phyloP scores from a whole-genome alignment of 2,113 vertebrate genomes.

The Perca schrenkii region DNA sequence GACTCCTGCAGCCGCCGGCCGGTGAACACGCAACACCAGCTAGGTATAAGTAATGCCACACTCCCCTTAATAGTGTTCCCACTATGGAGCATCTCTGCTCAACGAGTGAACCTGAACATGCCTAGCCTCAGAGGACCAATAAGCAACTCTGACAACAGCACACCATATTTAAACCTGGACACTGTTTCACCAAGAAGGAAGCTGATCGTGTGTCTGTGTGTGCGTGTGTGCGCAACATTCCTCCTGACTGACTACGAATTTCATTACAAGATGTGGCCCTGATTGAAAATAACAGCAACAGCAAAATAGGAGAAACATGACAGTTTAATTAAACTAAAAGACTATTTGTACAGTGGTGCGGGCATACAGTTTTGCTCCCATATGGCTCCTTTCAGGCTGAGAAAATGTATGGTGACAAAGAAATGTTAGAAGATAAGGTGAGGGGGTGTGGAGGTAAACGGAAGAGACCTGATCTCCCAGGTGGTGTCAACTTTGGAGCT shows the following conservation, averaged over 20 bases:
- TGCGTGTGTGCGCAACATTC: conserved; percentile 3
- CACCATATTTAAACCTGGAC: conserved; percentile 34
- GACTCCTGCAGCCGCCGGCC: too few species aligned
- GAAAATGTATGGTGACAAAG: neutral
- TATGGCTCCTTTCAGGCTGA: conserved; percentile 44
- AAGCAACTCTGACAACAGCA: conserved; percentile 32
- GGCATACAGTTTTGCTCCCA: conserved; percentile 45
- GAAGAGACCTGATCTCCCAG: conserved; percentile 41
- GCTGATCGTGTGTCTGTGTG: conserved; percentile 3
- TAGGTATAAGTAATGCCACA: neutral
- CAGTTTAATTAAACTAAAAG: conserved; percentile 73
- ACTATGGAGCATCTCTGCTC: neutral
- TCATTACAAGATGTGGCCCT: conserved; percentile 38
- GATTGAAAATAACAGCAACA: conserved; percentile 66
- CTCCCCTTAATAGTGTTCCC: neutral
- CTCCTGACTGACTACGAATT: conserved; percentile 41
- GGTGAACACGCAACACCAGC: neutral
- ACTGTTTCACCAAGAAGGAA: conserved; percentile 15
- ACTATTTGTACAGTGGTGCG: conserved; percentile 29
- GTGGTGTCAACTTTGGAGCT: conserved; percentile 24
- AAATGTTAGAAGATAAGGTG: conserved; percentile 41
- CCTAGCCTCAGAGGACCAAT: conserved; percentile 16
- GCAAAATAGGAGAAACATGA: conserved; percentile 68
- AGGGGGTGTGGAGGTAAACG: conserved; percentile 31
- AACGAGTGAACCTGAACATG: neutral